Evolutionary conservation across 2,888 invertebrate genomes (phyloP), one percentile per base, ranked within the genome.

Genomic region (Abrostola tripartita): DNA sequence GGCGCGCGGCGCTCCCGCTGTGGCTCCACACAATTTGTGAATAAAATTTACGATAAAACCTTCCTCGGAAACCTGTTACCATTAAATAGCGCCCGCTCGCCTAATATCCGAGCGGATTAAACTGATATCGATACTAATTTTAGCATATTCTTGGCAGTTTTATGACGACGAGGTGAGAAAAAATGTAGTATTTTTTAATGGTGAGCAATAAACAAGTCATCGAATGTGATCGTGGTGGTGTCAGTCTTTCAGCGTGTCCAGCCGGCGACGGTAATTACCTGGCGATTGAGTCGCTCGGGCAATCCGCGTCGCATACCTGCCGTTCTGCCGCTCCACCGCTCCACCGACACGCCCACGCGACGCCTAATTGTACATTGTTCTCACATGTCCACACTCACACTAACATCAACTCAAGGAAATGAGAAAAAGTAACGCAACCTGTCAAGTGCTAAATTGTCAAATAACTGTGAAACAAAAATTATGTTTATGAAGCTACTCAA

Each of bases 11-110:
- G 85, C 90, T 81, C 93, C 93, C 88, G 93, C 93, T 92, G 93
- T 53, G 93, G 86, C 82, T 85, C 85, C 85, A 85, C 88, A 90
- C 91, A 92, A 92, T 90, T 92, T 92, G 91, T 90, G 84, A 88
- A 89, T 89, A 89, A 93, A 92, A 93, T 93, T 93, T 93, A 93
- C 90, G 92, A 93, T 88, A 90, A 92, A 87, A 88, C 90, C 89
- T 88, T 89, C 85, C 88, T 81, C 85, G 76, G 84, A 88, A 90
- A 90, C 90, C 89, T 84, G 88, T 83, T 87, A 82, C 85, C 88
- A 88, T 91, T 89, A 88, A 88, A 88, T 87, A 85, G 85, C 84
- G 78, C 74, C 78, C 78, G 80, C 77, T 82, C 74, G 84, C 84
- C 88, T 89, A 89, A 89, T 85, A 86, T 84, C 82, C 69, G 63